A percentile compares a stretch with the other conserved stretches of the same genome.
Evolutionary conservation across 2,888 invertebrate genomes (phyloP).

Genomic region (Cryptophagus acutangulus): DNA sequence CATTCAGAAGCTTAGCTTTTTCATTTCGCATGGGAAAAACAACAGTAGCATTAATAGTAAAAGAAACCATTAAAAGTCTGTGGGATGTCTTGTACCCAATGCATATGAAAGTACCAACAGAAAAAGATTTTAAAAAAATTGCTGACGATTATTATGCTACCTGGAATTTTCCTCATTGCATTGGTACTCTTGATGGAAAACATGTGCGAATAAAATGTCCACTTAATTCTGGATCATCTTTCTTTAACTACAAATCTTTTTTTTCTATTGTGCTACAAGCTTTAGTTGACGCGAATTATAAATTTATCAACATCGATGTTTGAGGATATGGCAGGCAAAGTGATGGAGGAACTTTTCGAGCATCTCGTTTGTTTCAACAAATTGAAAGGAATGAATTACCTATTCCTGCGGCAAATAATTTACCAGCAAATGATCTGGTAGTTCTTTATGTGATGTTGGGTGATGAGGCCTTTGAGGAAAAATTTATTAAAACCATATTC

Average conservation of each 20-base stretch:
- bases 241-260: constrained; percentile 20
- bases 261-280: constrained; percentile 26
- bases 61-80: constrained; percentile 11
- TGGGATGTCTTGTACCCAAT: constrained; percentile 13
- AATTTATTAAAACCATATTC: constrained; percentile 25
- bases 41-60: constrained; percentile 17
- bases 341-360: constrained; percentile 29
- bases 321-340: constrained; percentile 32
- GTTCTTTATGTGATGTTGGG: constrained; percentile 24
- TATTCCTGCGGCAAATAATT: constrained; percentile 17
- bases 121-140: constrained; percentile 2
- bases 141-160: constrained; percentile 17
- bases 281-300: constrained; percentile 27
- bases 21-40: constrained; percentile 19
- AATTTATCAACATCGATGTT: constrained; percentile 27
- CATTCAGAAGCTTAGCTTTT: constrained; percentile 19
- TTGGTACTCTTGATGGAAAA: constrained; percentile 17
- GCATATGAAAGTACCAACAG: constrained; percentile 18
- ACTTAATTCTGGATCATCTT: constrained; percentile 16
- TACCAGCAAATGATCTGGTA: constrained; percentile 22
- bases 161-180: constrained; percentile 17
- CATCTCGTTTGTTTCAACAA: constrained; percentile 21
- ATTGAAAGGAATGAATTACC: constrained; percentile 15
- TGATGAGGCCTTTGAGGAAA: constrained; percentile 22
- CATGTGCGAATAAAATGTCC: constrained; percentile 16